Evolutionary conservation across 2,113 vertebrate species (phyloP), one percentile per base, ranked within the genome.

Genomic region (Grammomys surdaster): DNA sequence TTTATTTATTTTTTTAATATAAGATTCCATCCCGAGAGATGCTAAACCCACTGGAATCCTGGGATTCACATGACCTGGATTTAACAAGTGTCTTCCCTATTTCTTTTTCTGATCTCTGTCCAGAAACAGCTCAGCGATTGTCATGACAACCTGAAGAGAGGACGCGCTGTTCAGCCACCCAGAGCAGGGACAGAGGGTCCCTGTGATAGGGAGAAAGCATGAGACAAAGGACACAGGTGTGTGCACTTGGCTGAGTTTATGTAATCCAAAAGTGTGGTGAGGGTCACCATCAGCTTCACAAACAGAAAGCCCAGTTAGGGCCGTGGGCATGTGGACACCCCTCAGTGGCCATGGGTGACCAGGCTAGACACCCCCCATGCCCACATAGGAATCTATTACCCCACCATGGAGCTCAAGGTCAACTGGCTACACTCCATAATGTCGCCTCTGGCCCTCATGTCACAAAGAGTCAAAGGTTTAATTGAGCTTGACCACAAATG

Each of bases 81-180:
- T 95, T 84, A 73, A 95, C 78, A 92, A 89, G 90, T 72, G 24
- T n/a, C 76, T 54, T 69, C 76, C 63, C 76, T 7, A 1, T 73
- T 90, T 90, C 82, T 75, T 86, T 89, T 70, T 87, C 48, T n/a
- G 17, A 67, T 96, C 78, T 88, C 46, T 76, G 89, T 75, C 51
- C 81, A 96, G 76, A 95, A 93, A 84, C 67, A 86, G 94, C 96
- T 95, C 91, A 92, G 90, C 33, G 12, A 97, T 97, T 76, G 97
- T 97, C 98, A 97, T 97, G 97, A 96, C 97, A 98, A 97, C 95
- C 90, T 78, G 60, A 56, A 96, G 91, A 33, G 77, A 65, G 87
- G 96, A 90, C 48, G 51, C 24, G 60, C 31, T 31, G 58, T 11
- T 40, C 36, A 0, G 89, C 1, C 60, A 70, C 63, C 3, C 19